Percentiles rank a stretch among this genome's conserved stretches.
phyloP scores from a whole-genome alignment of 2,113 vertebrate species.

The Lamprologus sp. region DNA sequence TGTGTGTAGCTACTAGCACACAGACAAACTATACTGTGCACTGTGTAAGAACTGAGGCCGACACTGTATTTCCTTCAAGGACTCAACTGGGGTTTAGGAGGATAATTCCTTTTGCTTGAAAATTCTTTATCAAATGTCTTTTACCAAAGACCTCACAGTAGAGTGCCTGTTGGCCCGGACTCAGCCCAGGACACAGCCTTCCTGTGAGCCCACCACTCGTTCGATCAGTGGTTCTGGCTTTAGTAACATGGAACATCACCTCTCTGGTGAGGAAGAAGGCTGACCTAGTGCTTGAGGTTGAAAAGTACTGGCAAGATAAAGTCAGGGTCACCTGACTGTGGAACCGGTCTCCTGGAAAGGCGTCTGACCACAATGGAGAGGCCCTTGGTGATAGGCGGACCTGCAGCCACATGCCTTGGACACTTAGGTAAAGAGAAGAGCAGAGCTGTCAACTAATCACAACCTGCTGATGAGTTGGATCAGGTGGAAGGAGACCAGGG shows the following conservation, averaged over 20 bases:
- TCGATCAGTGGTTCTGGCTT: background rate
- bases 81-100: slow-evolving; percentile 1
- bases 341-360: background rate
- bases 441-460: background rate
- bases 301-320: background rate
- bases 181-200: background rate
- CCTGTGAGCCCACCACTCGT: background rate
- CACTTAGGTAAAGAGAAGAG: background rate
- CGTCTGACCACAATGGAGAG: background rate
- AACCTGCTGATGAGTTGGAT: background rate
- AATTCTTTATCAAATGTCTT: slow-evolving; percentile 10
- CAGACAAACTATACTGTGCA: background rate
- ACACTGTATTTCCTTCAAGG: background rate
- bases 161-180: background rate
- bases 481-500: background rate
- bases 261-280: background rate
- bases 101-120: slow-evolving; percentile 28
- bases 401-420: background rate
- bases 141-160: background rate
- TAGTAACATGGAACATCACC: background rate
- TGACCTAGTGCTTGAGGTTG: background rate
- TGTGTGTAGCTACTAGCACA: background rate
- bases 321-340: background rate
- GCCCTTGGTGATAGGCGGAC: background rate
- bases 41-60: background rate